Conservation (phyloP, 2,113 vertebrate species). For the Macaca nemestrina region DNA sequence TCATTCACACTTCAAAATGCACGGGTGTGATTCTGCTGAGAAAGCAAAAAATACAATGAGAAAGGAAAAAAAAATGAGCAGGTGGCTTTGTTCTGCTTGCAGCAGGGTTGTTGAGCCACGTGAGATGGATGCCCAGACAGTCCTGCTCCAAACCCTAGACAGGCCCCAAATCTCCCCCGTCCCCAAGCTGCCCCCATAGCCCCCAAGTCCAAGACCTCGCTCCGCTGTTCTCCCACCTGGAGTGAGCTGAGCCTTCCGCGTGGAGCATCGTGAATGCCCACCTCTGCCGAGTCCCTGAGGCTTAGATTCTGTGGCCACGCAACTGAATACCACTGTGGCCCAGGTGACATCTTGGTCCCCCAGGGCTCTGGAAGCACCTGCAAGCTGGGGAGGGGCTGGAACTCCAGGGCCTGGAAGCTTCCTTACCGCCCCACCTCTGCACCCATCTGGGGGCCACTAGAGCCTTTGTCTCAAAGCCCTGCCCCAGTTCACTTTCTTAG, state of each 20-base stretch:
- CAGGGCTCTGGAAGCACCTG: neutral
- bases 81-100: neutral
- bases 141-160: neutral
- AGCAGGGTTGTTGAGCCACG: rapidly evolving
- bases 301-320: neutral
- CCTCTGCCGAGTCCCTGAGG: no score
- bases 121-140: neutral
- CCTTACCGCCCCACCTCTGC: neutral
- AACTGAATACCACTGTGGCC: neutral
- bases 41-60: no score
- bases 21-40: neutral
- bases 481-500: neutral
- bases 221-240: neutral
- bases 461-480: neutral
- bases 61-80: no score
- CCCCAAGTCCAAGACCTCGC: neutral
- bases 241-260: no score
- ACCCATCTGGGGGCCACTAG: rapidly evolving
- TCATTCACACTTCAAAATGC: neutral
- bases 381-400: neutral
- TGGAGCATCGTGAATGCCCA: neutral
- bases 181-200: neutral
- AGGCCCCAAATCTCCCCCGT: neutral
- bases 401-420: no score
- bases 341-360: neutral